A percentile compares a stretch with the other conserved stretches of the same genome.
phyloP scores from a whole-genome alignment of 2,113 vertebrate species.

The Dicrurus megarhynchus region DNA sequence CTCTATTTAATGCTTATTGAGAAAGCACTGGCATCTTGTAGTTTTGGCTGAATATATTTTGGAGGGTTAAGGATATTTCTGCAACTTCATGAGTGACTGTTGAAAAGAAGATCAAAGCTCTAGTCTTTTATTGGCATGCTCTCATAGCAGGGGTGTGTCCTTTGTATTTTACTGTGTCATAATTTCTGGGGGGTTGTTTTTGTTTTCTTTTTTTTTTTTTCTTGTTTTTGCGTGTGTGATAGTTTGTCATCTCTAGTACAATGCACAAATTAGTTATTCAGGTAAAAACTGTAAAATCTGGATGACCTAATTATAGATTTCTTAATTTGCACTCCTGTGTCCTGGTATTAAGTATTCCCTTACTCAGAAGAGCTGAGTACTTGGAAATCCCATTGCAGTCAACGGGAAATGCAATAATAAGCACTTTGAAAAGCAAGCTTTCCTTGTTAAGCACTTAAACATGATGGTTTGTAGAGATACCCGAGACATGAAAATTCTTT shows the following conservation, averaged over 20 bases:
- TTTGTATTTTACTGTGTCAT: neutral
- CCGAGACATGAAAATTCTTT: neutral
- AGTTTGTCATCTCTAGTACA: neutral
- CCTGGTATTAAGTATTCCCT: conserved; percentile 14
- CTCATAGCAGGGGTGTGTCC: neutral
- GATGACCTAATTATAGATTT: conserved; percentile 10
- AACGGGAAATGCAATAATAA: neutral
- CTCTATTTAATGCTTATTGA: neutral
- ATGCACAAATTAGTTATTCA: neutral
- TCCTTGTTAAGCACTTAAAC: neutral
- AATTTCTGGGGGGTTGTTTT: neutral
- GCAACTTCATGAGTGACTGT: neutral
- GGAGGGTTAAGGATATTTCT: neutral
- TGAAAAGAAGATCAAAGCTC: conserved; percentile 14
- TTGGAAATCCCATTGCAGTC: conserved; percentile 54
- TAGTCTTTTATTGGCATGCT: neutral
- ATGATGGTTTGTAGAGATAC: neutral
- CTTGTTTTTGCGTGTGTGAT: neutral
- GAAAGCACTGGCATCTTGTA: neutral
- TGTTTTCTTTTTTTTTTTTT: too few species aligned
- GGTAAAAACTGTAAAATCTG: neutral
- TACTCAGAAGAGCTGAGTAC: conserved; percentile 1
- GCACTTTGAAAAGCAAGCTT: conserved; percentile 5
- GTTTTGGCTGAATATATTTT: neutral
- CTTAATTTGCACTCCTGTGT: neutral